Conservation (phyloP, 2,797 vertebrate genomes). For the Rhinella marina region DNA sequence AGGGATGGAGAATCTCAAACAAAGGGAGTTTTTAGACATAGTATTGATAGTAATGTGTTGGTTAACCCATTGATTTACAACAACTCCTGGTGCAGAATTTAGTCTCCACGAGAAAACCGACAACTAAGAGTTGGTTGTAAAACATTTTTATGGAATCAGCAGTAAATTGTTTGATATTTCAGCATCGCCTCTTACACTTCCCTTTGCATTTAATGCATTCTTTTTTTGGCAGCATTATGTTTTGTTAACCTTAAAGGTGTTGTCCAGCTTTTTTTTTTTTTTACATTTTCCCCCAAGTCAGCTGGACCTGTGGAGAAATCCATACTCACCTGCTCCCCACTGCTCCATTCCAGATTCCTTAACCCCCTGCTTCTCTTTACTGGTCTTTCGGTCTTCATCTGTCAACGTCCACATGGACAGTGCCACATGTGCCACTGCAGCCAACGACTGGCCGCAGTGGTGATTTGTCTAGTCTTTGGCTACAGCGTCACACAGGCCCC, state of each 20-base stretch:
- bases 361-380: too few relatives aligned
- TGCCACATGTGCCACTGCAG: too few relatives aligned
- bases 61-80: constrained; percentile 46
- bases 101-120: constrained; percentile 37
- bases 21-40: constrained; percentile 46
- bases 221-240: not conserved
- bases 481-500: too few relatives aligned
- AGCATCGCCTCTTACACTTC: not conserved
- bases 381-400: too few relatives aligned
- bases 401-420: too few relatives aligned
- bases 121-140: constrained; percentile 40
- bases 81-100: constrained; percentile 49
- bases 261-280: too few relatives aligned
- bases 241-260: not conserved
- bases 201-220: constrained; percentile 4
- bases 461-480: too few relatives aligned
- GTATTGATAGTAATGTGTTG: constrained; percentile 54
- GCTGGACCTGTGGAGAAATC: too few relatives aligned
- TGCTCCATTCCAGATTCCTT: too few relatives aligned
- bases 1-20: constrained; percentile 40
- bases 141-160: constrained; percentile 47
- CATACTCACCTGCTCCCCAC: too few relatives aligned
- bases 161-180: constrained; percentile 46
- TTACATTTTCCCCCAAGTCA: too few relatives aligned
- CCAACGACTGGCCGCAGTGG: too few relatives aligned